Evolutionary conservation across 2,888 invertebrate species (phyloP).

Genomic region (Barypeithes pellucidus): DNA sequence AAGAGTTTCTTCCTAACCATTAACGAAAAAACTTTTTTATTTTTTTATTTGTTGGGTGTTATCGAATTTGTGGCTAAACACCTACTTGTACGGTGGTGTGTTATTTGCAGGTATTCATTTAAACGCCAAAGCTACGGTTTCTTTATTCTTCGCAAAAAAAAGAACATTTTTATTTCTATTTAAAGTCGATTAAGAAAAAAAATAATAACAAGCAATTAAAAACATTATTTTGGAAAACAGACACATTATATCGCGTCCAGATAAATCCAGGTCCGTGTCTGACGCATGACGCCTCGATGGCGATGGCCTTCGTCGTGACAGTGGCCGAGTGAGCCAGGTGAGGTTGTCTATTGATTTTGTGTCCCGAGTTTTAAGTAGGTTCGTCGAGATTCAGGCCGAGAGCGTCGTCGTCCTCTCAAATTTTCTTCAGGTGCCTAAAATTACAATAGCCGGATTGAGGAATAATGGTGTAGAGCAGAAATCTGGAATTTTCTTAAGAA

Average conservation of each 20-base stretch:
- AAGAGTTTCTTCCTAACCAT: too few species aligned
- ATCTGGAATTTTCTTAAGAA: conserved; percentile 3
- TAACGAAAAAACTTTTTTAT: too few species aligned
- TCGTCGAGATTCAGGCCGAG: conserved; percentile 28
- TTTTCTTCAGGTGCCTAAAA: conserved; percentile 28
- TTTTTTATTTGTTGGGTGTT: too few species aligned
- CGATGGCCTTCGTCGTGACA: conserved; percentile 33
- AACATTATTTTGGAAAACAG: too few species aligned
- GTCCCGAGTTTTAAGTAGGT: conserved; percentile 34
- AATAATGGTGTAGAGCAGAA: not conserved
- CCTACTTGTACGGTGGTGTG: too few species aligned
- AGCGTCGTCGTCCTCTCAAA: conserved; percentile 19
- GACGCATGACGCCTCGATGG: conserved; percentile 16
- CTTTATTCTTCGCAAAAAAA: too few species aligned
- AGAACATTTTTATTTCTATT: too few species aligned
- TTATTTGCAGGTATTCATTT: too few species aligned
- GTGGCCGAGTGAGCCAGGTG: conserved; percentile 36
- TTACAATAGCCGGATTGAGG: not conserved
- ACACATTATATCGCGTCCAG: conserved; percentile 13
- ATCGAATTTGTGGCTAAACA: too few species aligned
- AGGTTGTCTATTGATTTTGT: conserved; percentile 38
- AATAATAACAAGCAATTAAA: too few species aligned
- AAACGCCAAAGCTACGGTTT: too few species aligned
- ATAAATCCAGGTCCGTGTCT: conserved; percentile 1
- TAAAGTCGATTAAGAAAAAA: too few species aligned